These are phyloP conservation scores for Drosophila kohkoa DNA, from an alignment of 1,140 invertebrate species.

Conservation along the genomic window DNA sequence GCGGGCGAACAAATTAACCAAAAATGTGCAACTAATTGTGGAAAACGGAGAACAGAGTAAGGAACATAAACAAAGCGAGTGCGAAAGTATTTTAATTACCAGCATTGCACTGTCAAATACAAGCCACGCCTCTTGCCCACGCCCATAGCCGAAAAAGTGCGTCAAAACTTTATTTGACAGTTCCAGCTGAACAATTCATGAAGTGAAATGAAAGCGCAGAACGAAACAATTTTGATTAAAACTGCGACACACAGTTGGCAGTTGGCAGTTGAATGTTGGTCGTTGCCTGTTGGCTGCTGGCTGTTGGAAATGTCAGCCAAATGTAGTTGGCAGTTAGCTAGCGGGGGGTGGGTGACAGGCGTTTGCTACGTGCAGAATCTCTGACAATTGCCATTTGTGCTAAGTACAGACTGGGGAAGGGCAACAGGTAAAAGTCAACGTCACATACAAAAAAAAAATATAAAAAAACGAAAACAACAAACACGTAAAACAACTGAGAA, in stretches of 20 bases:
- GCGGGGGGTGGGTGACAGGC: background rate
- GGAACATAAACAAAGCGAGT: conserved; percentile 65
- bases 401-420: conserved; percentile 39
- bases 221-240: conserved; percentile 81
- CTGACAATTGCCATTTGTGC: conserved; percentile 60
- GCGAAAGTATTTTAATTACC: conserved; percentile 81
- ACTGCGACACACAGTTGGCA: conserved; percentile 62
- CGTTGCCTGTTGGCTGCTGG: background rate
- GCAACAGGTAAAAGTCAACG: conserved; percentile 51
- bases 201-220: conserved; percentile 43
- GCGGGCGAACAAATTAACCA: conserved; percentile 47
- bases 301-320: conserved; percentile 33
- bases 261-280: conserved; percentile 45
- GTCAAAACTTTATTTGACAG: conserved; percentile 82
- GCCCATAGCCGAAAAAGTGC: conserved; percentile 35
- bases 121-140: background rate
- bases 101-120: conserved; percentile 58
- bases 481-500: conserved; percentile 8
- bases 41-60: conserved; percentile 33
- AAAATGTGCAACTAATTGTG: conserved; percentile 74
- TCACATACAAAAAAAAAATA: conserved; percentile 5
- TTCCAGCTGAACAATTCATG: conserved; percentile 81
- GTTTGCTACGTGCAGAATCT: conserved; percentile 35
- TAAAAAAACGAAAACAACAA: background rate
- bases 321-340: conserved; percentile 34